Percentiles rank a stretch among this genome's conserved stretches.
phyloP scores from a whole-genome alignment of 2,888 invertebrate species.

The Tetragnatha montana region DNA sequence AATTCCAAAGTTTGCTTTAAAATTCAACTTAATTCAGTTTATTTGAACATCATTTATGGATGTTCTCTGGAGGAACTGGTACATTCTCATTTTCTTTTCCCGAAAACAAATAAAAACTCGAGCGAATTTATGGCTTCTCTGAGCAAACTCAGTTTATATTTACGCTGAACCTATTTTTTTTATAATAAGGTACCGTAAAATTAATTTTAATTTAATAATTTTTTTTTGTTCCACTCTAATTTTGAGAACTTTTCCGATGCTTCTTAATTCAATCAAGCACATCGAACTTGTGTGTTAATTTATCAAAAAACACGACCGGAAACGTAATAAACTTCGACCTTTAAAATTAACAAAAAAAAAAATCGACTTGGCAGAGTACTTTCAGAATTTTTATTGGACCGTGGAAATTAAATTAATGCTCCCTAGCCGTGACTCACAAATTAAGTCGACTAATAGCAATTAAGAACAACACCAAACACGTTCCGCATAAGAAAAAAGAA shows the following conservation, averaged over 20 bases:
- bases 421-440: constrained; percentile 48
- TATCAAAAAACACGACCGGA: constrained; percentile 24
- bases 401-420: constrained; percentile 53
- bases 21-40: not conserved
- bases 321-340: constrained; percentile 32
- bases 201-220: not conserved
- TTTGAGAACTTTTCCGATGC: not conserved
- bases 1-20: not conserved
- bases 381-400: constrained; percentile 48
- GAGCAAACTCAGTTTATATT: not conserved
- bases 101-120: not conserved
- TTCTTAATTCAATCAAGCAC: constrained; percentile 32
- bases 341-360: constrained; percentile 31
- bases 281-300: constrained; percentile 1
- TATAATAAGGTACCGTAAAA: not conserved
- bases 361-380: not conserved
- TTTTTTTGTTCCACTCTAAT: not conserved
- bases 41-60: not conserved
- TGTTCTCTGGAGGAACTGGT: not conserved
- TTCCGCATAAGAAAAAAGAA: constrained; percentile 9
- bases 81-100: not conserved
- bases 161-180: not conserved
- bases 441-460: constrained; percentile 57
- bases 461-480: constrained; percentile 30
- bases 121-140: not conserved